Base-by-base conservation (phyloP, 2,797 vertebrate genomes). In the Carduelis carduelis region DNA sequence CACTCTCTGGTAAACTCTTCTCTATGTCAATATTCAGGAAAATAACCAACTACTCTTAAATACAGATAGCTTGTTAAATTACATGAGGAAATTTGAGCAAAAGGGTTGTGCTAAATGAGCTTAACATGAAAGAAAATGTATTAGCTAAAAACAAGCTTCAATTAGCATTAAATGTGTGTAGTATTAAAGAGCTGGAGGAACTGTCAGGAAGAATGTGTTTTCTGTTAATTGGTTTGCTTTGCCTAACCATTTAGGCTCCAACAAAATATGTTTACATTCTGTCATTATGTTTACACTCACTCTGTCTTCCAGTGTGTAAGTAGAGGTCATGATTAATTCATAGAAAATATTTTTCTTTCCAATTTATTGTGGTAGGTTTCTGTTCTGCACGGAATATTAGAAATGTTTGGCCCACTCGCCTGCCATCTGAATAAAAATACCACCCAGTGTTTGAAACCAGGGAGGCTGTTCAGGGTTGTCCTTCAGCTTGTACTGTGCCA, bases 61-160 rank as follows among this genome's bases (percentile, higher is more conserved):
- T 43, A 79, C 94, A 90, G 78, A 83, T 90, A 88, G 90, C 96
- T 95, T 96, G 92, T 94, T 94, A 95, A 95, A 93, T 93, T 93
- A 35, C 96, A 96, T 94, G 95, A 97, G 93, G 95, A 97, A 91
- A 89, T 94, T 92, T 86, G 94, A 89, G 92, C 65, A 93, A 79
- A 96, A 93, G 74, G 79, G 68, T 87, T 94, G 59, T 78, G 76
- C 32, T 89, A 61, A 93, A 86, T 82, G 71, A 90, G 44, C 3
- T 56, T 79, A 87, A 77, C 34, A 52, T 70, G 75, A 89, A 90
- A 83, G 27, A 93, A 93, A 82, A 89, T 46, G n/a, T 82, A 35
- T 63, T 95, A 82, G 71, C 47, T 59, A 43, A 95, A 93, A 88
- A 3, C 27, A 89, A 89, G 41, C 60, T 87, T 71, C 52, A 77